Evolutionary conservation across 1,140 invertebrate genomes (phyloP), one percentile per base, ranked within the genome.

Genomic region (Drosophila ficusphila): DNA sequence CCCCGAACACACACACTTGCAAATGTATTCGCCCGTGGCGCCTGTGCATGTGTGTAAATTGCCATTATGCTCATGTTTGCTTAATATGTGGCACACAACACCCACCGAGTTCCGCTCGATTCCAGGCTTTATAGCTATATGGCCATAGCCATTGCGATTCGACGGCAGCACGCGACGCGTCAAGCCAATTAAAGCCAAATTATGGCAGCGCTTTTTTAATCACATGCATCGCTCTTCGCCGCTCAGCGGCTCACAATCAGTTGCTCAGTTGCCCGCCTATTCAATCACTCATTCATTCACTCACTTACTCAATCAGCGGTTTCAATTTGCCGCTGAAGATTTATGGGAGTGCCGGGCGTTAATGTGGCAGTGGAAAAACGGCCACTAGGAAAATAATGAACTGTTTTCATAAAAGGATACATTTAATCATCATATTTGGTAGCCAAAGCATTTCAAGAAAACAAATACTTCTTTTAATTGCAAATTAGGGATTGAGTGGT

Each of bases 11-110:
- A 38, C 12, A 34, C 19, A 18, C 18, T 14, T 54, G 44, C 31
- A 12, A 54, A 19, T 64, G 36, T 60, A 14, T 54, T 29, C 34
- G 47, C 41, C 38, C 18, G 33, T 51, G 29, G 23, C 9, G 11
- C 23, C 16, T 39, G 31, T 54, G 34, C 54, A 21, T 64, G 42
- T 70, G 38, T 41, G 68, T 69, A 70, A 85, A 85, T 65, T 81
- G 81, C 53, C 54, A 85, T 85, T 86, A 88, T 86, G 81, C 81
- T 85, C 81, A 85, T 85, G 81, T 85, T 85, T 86, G 72, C 76
- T 85, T 81, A 85, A 81, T 81, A 83, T 83, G 79, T 83, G 48
- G 64, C 76, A 85, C 71, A 76, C 61, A 71, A 67, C 62, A 34
- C 62, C 62, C 60, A 67, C 62, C 16, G 34, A 67, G 62, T 67